Percentiles rank a stretch among this genome's conserved stretches.
Evolutionary conservation across 2,888 invertebrate species (phyloP).

Genomic region (Tortrix viridana): DNA sequence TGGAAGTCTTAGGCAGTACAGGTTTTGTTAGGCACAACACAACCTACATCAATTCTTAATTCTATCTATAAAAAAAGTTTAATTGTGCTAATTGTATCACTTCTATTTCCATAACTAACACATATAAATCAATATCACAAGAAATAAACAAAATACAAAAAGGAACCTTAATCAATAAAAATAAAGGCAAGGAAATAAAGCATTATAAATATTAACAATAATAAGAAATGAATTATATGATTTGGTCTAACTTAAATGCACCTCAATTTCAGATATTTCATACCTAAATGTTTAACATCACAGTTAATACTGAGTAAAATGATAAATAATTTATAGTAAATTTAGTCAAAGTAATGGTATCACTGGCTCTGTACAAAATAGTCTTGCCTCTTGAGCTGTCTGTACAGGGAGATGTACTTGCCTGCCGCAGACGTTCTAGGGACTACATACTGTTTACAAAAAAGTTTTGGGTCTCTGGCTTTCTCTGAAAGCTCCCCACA

Average conservation of each 20-base stretch:
- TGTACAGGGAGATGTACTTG: conserved; percentile 92
- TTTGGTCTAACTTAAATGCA: conserved; percentile 82
- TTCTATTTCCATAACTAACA: no score
- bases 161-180: conserved; percentile 40
- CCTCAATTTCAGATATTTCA: conserved; percentile 67
- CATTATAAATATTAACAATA: conserved; percentile 36
- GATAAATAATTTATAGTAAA: conserved; percentile 59
- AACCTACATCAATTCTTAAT: conserved; percentile 20
- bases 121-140: no score
- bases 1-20: conserved; percentile 25
- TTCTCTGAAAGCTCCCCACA: conserved; percentile 88
- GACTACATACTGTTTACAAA: conserved; percentile 92
- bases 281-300: conserved; percentile 76
- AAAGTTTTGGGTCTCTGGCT: conserved; percentile 86
- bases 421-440: conserved; percentile 92
- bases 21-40: conserved; percentile 26
- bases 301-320: conserved; percentile 75
- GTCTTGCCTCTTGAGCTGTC: conserved; percentile 85
- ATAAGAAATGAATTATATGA: conserved; percentile 57
- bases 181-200: conserved; percentile 37
- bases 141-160: conserved; percentile 37
- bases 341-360: conserved; percentile 63
- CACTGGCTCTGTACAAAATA: conserved; percentile 79
- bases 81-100: conserved; percentile 17
- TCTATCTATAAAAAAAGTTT: conserved; percentile 13